These are phyloP conservation scores for Lasiommata megera DNA, from an alignment of 2,888 invertebrate genomes.

Conservation along the genomic window DNA sequence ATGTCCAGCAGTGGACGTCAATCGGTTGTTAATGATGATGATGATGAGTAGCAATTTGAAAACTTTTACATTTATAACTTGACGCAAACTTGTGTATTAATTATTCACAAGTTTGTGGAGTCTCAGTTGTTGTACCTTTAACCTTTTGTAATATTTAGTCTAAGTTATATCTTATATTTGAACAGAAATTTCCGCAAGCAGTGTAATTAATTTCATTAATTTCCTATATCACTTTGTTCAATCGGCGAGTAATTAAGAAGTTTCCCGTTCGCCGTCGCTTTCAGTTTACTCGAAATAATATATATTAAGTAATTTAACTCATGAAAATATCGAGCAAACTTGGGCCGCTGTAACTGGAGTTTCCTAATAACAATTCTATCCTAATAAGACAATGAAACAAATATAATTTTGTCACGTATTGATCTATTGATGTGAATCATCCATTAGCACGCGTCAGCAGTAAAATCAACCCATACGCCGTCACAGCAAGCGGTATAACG, in stretches of 20 bases:
- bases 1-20: too few species aligned
- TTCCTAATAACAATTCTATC: not conserved
- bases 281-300: conserved; percentile 3
- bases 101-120: not conserved
- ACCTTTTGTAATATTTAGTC: not conserved
- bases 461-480: too few species aligned
- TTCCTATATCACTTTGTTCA: conserved; percentile 20
- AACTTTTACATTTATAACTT: too few species aligned
- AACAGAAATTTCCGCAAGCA: conserved; percentile 17
- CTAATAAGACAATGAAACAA: not conserved
- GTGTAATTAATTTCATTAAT: conserved; percentile 20
- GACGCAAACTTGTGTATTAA: too few species aligned
- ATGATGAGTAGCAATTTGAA: too few species aligned
- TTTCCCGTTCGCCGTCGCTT: conserved; percentile 6
- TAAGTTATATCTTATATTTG: not conserved
- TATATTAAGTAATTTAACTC: conserved; percentile 4
- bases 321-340: not conserved
- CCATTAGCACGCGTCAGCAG: too few species aligned
- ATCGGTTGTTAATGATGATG: too few species aligned
- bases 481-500: too few species aligned
- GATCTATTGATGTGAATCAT: too few species aligned
- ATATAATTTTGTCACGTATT: not conserved
- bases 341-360: not conserved
- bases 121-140: not conserved
- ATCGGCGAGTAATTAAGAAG: conserved; percentile 18